Evolutionary conservation across 2,113 vertebrate genomes (phyloP), one percentile per base, ranked within the genome.

Genomic region (Neodon shergylaensis): DNA sequence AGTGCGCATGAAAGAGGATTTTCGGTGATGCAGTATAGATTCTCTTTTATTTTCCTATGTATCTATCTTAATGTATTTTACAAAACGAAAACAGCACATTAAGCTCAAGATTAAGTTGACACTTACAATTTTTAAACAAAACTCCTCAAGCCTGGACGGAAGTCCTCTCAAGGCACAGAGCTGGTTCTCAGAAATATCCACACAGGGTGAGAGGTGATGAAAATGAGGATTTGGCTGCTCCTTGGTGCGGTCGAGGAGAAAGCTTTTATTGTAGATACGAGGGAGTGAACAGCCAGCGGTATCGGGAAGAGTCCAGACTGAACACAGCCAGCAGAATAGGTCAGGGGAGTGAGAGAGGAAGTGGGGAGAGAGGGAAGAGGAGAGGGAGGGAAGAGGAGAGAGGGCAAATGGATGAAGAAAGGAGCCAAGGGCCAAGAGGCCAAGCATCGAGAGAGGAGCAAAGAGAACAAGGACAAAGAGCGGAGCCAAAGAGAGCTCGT

Each of bases 71-170:
- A 96, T 0, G 0, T 68, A 68, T 24, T 73, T 66, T 88, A 68
- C 89, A 91, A 96, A 96, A 93, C 73, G 73, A 95, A 89, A 52
- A 85, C 76, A 86, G 33, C 74, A 79, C 74, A 44, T 83, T 77
- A 83, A 96, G 61, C 26, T 52, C 47, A 44, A 42, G 13, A 91
- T 93, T 95, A 77, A 31, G n/a, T 1, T 65, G 73, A 82, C 73
- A 86, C 13, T 58, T 58, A 58, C 6, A 58, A 9, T 44, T 93
- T 88, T 91, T 0, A 78, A 82, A 85, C 72, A 54, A 39, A 73
- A 94, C 42, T 77, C 68, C 33, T 88, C n/a, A 74, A 28, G 65
- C 63, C 3, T 2, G 5, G 7, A 39, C 13, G 33, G 42, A 68
- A 83, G 54, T 87, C 82, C 95, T 96, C 86, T 74, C 90, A 74